phyloP scores from a whole-genome alignment of 2,113 vertebrate species.

The Nesogale talazaci region DNA sequence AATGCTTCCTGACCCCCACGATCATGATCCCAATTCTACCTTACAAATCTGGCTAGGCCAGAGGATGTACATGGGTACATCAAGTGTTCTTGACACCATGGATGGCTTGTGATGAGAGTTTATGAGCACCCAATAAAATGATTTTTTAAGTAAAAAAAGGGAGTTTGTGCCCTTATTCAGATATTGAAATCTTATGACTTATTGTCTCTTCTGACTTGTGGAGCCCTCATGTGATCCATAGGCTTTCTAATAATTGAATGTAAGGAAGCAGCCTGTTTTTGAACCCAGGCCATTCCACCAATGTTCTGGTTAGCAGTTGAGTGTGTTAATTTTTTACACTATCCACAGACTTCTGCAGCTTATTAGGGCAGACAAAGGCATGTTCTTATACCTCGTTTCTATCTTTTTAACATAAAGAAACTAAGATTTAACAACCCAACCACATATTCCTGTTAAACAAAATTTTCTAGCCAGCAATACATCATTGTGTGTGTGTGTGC shows the following conservation, averaged over 20 bases:
- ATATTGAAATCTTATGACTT: neutral
- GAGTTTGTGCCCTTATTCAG: neutral
- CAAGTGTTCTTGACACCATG: too few species aligned
- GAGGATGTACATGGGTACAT: too few species aligned
- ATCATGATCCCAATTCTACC: too few species aligned
- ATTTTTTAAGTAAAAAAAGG: too few species aligned
- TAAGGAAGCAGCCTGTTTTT: neutral
- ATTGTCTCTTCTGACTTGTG: neutral
- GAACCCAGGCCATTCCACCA: neutral
- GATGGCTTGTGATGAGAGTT: too few species aligned
- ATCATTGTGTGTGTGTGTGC: neutral
- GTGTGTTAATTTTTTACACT: too few species aligned
- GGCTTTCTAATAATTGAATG: neutral
- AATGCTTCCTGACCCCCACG: too few species aligned
- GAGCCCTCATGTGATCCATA: neutral
- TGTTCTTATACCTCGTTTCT: neutral
- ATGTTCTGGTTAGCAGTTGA: neutral
- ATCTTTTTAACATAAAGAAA: neutral
- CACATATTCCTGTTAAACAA: neutral
- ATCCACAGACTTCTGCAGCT: neutral
- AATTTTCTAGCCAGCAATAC: neutral
- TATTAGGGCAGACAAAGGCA: constrained; percentile 19
- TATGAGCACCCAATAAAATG: too few species aligned
- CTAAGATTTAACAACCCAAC: neutral
- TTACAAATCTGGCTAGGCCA: too few species aligned